Percentiles rank a stretch among this genome's conserved stretches.
These are phyloP conservation scores for Montipora sp. DNA, from an alignment of 64 coral and sea anemone genomes.

Conservation along the genomic window DNA sequence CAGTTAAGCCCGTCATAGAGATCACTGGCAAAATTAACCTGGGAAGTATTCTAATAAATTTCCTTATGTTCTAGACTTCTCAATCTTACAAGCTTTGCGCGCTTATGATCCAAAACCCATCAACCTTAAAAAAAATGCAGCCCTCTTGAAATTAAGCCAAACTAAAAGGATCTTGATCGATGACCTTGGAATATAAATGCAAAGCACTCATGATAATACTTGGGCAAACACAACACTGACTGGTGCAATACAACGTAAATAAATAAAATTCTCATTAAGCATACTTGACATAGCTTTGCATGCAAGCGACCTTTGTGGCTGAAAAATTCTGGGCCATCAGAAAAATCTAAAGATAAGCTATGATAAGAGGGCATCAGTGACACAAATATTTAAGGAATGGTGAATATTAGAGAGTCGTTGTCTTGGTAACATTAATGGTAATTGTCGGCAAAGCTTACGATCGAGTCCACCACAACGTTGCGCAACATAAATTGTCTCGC, in stretches of 20 bases:
- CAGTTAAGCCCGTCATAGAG: neutral
- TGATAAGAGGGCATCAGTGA: too few species aligned
- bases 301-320: neutral
- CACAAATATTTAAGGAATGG: too few species aligned
- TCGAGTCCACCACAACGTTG: too few species aligned
- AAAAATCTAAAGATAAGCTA: too few species aligned
- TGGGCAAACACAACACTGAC: conserved; percentile 6
- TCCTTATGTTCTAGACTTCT: neutral
- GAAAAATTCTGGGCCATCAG: neutral
- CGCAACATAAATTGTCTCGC: too few species aligned
- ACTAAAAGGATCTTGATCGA: neutral
- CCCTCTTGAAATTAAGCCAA: neutral
- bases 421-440: neutral
- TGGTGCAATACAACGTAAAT: neutral
- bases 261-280: conserved; percentile 1
- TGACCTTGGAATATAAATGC: neutral
- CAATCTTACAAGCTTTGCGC: neutral
- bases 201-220: neutral
- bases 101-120: neutral
- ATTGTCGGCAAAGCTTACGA: neutral
- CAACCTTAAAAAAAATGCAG: neutral
- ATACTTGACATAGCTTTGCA: neutral
- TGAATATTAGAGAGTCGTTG: neutral
- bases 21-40: neutral
- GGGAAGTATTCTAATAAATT: neutral